Base-by-base conservation (phyloP, 2,797 vertebrate genomes). In the Micropoecilia bifurca region DNA sequence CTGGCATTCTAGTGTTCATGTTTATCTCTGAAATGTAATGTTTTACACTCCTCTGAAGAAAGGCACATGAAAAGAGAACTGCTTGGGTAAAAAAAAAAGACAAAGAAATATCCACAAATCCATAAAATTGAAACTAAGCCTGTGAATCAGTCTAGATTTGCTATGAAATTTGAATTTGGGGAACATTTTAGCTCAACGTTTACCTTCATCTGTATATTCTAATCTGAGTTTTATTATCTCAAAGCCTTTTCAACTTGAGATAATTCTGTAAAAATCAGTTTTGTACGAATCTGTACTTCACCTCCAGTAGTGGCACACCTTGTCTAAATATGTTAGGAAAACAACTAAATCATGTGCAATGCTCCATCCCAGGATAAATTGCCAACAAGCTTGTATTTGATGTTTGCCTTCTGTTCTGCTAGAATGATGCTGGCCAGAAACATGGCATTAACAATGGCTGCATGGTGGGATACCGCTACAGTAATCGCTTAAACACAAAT, bases 261-360 rank as follows among this genome's bases (percentile, higher is more conserved):
- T 79, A 76, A 53, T 59, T 4, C 47, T 25, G 75, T 84, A 84
- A 89, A 87, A 82, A 75, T 14, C 20, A 0, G 72, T 4, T 77
- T 84, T 57, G 33, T 77, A 77, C 81, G 84, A 89, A 89, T 90
- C 76, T 80, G 69, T 9, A 61, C 28, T 0, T 78, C 66, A 57
- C 63, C 41, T 47, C 80, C 59, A 71, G 73, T 69, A 68, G 59
- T 59, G 72, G 59, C 28, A 75, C 68, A 77, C 83, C 77, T 33
- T 79, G 85, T 88, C 85, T 46, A 84, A 91, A 90, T 83, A 80
- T 75, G 80, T 88, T 84, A 88, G 78, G 74, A 85, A 91, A 91
- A 89, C 87, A 90, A 82, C 72, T 77, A 75, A 83, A 91, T 88
- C 83, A 71, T 80, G 85, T 78, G 73, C 80, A 91, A 83, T 90